Evolutionary conservation across 2,113 vertebrate species (phyloP).

Genomic region (Prunella fulvescens): DNA sequence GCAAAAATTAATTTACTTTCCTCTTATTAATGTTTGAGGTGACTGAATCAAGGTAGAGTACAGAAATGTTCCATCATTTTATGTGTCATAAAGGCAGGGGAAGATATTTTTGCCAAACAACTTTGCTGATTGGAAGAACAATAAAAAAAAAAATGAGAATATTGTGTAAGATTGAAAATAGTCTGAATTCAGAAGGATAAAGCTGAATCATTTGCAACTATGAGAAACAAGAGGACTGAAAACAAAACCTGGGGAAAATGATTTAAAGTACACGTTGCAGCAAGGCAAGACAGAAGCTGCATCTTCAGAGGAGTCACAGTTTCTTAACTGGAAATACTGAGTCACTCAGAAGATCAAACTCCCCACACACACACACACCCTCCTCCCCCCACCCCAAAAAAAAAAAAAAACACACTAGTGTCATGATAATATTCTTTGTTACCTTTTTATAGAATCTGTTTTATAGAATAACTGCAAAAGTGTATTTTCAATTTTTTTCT

Average conservation of each 20-base stretch:
- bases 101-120: not conserved
- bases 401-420: not conserved
- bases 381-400: not conserved
- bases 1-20: not conserved
- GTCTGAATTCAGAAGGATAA: not conserved
- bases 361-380: rapidly evolving
- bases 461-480: not conserved
- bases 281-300: not conserved
- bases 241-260: not conserved
- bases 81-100: not conserved
- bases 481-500: not conserved
- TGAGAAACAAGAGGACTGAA: not conserved
- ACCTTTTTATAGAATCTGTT: not conserved
- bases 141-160: not conserved
- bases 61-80: not conserved
- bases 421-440: not conserved
- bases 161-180: not conserved
- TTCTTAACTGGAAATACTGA: not conserved
- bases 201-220: not conserved
- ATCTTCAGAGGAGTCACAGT: not conserved
- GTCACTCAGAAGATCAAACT: not conserved
- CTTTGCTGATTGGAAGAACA: not conserved
- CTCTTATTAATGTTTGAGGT: not conserved
- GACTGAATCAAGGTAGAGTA: not conserved
- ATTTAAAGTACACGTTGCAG: not conserved